Evolutionary conservation across 2,113 vertebrate genomes (phyloP).

Genomic region (Sceloporus undulatus): DNA sequence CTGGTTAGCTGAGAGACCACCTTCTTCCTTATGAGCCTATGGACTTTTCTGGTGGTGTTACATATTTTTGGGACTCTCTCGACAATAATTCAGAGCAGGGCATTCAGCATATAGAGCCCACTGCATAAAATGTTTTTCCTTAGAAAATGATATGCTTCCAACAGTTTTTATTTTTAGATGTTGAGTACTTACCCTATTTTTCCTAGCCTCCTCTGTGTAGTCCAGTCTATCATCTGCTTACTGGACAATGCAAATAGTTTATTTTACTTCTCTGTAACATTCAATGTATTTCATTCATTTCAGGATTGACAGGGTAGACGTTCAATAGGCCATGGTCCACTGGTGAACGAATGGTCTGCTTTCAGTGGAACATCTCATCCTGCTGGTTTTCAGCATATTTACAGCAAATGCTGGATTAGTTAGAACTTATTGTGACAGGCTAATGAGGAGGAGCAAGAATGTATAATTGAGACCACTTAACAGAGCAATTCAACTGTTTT

Average conservation of each 20-base stretch:
- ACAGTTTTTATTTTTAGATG: not conserved
- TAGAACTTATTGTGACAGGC: not conserved
- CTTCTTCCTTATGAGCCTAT: not conserved
- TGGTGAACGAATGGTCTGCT: not conserved
- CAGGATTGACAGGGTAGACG: not conserved
- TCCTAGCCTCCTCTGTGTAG: not conserved
- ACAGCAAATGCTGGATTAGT: not conserved
- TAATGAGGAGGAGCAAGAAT: not conserved
- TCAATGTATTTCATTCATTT: not conserved
- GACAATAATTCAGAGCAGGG: not conserved
- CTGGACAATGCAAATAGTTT: not conserved
- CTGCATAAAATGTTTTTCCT: not conserved
- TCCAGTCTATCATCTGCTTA: not conserved
- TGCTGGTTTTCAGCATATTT: not conserved
- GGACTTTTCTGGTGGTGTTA: not conserved
- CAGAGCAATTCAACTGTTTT: no score
- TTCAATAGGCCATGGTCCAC: no score
- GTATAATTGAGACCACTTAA: no score
- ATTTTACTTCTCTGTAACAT: not conserved
- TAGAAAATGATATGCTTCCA: not conserved
- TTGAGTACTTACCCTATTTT: not conserved
- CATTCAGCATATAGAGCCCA: not conserved
- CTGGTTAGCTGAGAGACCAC: no score
- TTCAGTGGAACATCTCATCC: not conserved
- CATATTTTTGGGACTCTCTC: not conserved